A percentile compares a stretch with the other conserved stretches of the same genome.
These are phyloP conservation scores for Nemapogon koenigi DNA, from an alignment of 2,888 invertebrate species.

Conservation along the genomic window DNA sequence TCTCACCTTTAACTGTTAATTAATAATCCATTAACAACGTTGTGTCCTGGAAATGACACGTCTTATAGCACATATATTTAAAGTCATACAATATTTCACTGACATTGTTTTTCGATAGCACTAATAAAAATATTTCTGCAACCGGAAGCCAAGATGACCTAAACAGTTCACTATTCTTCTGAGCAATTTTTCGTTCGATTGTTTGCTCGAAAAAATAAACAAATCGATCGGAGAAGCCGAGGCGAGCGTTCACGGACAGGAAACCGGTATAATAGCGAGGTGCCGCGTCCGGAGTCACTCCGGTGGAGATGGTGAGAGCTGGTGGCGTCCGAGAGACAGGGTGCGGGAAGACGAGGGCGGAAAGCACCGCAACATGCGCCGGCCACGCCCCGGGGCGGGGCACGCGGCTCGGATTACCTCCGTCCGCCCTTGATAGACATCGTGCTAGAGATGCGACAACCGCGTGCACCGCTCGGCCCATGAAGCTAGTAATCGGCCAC, in stretches of 20 bases:
- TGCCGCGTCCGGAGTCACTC: constrained; percentile 29
- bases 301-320: constrained; percentile 21
- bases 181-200: constrained; percentile 35
- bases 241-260: constrained; percentile 59
- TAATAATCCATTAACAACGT: too few species aligned
- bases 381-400: constrained; percentile 30
- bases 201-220: constrained; percentile 55
- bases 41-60: too few species aligned
- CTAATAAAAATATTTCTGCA: too few species aligned
- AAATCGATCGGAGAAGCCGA: constrained; percentile 46
- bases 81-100: too few species aligned
- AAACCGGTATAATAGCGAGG: constrained; percentile 59
- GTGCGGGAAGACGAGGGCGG: constrained; percentile 16
- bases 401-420: constrained; percentile 28
- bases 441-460: constrained; percentile 3
- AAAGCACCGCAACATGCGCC: constrained; percentile 9
- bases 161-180: too few species aligned
- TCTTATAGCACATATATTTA: too few species aligned
- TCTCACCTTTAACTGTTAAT: too few species aligned
- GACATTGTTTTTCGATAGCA: too few species aligned
- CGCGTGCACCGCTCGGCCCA: too few species aligned
- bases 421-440: constrained; percentile 13
- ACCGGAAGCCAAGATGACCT: too few species aligned
- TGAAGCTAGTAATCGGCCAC: too few species aligned
- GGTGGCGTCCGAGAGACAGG: constrained; percentile 23